A percentile compares a stretch with the other conserved stretches of the same genome.
Evolutionary conservation across 2,113 vertebrate species (phyloP).

Genomic region (Gymnarchus niloticus): DNA sequence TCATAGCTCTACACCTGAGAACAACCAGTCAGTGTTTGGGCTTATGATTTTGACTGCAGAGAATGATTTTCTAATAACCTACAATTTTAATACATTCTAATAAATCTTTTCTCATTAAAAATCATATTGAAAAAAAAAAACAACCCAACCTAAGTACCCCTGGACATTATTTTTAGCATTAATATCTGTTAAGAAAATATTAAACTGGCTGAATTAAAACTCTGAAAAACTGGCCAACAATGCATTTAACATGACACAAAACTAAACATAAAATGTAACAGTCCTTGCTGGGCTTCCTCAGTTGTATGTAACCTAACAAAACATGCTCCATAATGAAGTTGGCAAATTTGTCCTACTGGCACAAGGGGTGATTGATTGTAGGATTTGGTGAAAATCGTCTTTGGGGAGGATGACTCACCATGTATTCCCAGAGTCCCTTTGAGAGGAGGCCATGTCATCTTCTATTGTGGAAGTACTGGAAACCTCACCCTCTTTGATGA

Average conservation of each 20-base stretch:
- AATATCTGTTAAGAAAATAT: not conserved
- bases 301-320: not conserved
- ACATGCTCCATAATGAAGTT: not conserved
- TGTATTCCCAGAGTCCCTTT: conserved; percentile 63
- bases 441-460: conserved; percentile 54
- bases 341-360: not conserved
- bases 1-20: not conserved
- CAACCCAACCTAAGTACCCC: not conserved
- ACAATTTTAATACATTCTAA: too few species aligned
- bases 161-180: not conserved
- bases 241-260: not conserved
- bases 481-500: conserved; percentile 60
- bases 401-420: conserved; percentile 60
- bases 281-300: not conserved
- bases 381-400: not conserved
- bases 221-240: not conserved
- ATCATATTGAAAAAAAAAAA: not conserved
- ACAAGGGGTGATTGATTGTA: not conserved
- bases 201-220: not conserved
- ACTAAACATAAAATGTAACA: not conserved
- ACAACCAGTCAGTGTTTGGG: too few species aligned
- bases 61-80: too few species aligned
- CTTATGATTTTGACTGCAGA: too few species aligned
- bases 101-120: too few species aligned
- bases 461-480: conserved; percentile 36